phyloP scores from a whole-genome alignment of 1,140 invertebrate species.

The Chrysomallon squamiferum region DNA sequence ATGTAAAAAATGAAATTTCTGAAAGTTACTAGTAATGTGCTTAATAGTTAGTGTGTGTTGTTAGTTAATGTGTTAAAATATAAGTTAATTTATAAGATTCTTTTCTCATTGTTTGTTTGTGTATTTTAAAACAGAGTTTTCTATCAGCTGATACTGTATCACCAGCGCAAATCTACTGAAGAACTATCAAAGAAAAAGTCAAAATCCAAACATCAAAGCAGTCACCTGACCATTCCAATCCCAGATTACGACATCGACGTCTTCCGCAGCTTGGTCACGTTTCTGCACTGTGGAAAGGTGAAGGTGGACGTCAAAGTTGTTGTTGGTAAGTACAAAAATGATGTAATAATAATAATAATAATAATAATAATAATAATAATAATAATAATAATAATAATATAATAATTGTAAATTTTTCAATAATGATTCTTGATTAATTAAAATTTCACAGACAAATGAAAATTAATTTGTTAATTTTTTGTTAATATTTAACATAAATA shows the following conservation, averaged over 20 bases:
- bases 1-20: not conserved
- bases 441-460: no score
- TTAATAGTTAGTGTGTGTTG: no score
- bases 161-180: not conserved
- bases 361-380: no score
- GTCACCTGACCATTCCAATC: slow-evolving; percentile 4
- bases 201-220: slow-evolving; percentile 6
- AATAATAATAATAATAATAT: no score
- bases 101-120: not conserved
- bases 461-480: no score
- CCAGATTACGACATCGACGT: slow-evolving; percentile 17
- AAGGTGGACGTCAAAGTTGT: slow-evolving; percentile 19
- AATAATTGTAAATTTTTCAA: no score
- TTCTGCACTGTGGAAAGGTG: slow-evolving; percentile 25
- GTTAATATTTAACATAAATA: not conserved
- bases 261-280: slow-evolving; percentile 26
- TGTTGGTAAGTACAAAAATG: slow-evolving; percentile 19
- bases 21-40: not conserved
- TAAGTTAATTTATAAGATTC: not conserved
- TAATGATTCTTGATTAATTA: no score
- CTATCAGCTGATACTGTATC: slow-evolving; percentile 26
- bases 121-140: slow-evolving; percentile 19
- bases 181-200: slow-evolving; percentile 11
- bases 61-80: not conserved
- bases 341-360: not conserved